Base-by-base conservation (phyloP, 2,888 invertebrate species). In the Luperina nickerlii region DNA sequence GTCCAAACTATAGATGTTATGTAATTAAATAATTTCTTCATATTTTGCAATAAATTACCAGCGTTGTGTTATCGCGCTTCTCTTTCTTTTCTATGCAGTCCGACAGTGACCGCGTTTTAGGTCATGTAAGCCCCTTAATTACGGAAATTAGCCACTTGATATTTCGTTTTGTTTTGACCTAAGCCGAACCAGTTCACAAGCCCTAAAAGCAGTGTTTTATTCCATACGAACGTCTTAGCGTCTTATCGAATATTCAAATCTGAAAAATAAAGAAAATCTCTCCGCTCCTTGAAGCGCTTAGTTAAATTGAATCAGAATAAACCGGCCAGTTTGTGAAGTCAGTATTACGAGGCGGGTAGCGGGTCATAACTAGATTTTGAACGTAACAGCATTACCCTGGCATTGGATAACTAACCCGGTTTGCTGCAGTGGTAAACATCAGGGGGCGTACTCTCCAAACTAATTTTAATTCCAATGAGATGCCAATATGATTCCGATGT, bases 261-360 rank as follows among this genome's bases (percentile, higher is more conserved):
- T 5, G 27, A 38, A 54, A 62, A 77, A 48, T 63, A 69, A 38
- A 57, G 57, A 72, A 74, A 62, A 76, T 76, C 15, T 27, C 65
- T 51, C 9, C 24, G 8, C 65, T 65, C 62, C 67, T 68, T 57
- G 48, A 67, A 76, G 57, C 82, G 65, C 24, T 85, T 66, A 62
- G 67, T 66, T 80, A 20, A 86, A 86, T 86, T 76, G 69, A 86
- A 86, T 86, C 74, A 87, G 74, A 65, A 76, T 84, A 68, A 83
- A 69, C 76, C 69, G 24, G 13, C 74, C 74, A 80, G 76, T 42
- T 72, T 48, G 70, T 48, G 38, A 63, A 78, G 87, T 66, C 62
- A 1, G 27, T 67, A 38, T 62, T 76, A 76, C 74, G 62, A 80
- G 62, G 74, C 70, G 13, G 65, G 65, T 48, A 70, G 74, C 60